Base-by-base conservation (phyloP, 2,113 vertebrate genomes). In the Nycticryphes semicollaris region DNA sequence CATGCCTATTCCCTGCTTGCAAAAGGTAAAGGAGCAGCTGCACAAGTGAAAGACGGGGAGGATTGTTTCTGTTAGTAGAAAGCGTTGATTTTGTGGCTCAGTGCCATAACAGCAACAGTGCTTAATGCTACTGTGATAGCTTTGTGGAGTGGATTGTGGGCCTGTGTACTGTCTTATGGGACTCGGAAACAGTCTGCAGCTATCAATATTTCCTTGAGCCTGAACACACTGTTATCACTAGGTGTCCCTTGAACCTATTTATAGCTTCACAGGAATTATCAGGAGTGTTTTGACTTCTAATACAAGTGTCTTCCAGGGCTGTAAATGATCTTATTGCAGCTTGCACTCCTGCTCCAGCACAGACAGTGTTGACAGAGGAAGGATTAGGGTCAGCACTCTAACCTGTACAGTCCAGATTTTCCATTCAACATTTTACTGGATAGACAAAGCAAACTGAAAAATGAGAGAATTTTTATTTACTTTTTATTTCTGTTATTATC, bases 141-240 rank as follows among this genome's bases (percentile, higher is more conserved):
- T 93, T 37, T 51, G 64, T 48, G 39, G 39, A 89, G 62, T 72
- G 45, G 45, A 76, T 60, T 79, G 81, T 66, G 35, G 41, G 39
- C 13, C 50, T 90, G 72, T 84, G 16, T 63, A 67, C 60, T 22
- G 3, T 75, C 93, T 78, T 1, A 0, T n/a, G 82, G 62, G 81
- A 68, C 37, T 84, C 1, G 1, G 68, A 84, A 91, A 47, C 20
- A 82, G 31, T 74, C 43, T 72, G 47, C 74, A 89, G 37, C 69
- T 87, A 87, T 93, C 92, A 84, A 60, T 94, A 91, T 84, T 91
- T 96, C 35, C 43, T 85, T 82, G 85, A 91, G 74, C 35, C 33
- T 68, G 85, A 92, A 78, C 1, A 2, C 30, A 24, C 10, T 60
- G 35, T 68, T 96, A 93, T 50, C 37, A 54, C 37, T 14, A 84